Conservation (phyloP, 1,140 invertebrate species). For the Panonychus citri region DNA sequence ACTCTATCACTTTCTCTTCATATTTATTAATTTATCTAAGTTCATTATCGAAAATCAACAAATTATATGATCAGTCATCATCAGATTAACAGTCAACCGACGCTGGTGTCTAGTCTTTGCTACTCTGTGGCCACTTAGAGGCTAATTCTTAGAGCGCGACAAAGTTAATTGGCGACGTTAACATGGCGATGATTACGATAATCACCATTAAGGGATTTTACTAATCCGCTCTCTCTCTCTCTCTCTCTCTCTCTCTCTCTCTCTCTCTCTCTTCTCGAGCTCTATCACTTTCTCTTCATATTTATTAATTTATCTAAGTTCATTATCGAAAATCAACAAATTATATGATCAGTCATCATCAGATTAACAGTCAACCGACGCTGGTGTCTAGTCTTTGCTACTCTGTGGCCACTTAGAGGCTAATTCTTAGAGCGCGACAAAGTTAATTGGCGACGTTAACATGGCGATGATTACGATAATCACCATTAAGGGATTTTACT, state of each 20-base stretch:
- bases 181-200: background rate
- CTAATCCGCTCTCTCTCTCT: background rate
- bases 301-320: background rate
- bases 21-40: background rate
- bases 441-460: background rate
- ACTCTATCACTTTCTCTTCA: background rate
- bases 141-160: background rate
- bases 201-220: background rate
- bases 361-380: background rate
- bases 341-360: no score
- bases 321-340: no score
- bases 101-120: background rate
- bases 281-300: background rate
- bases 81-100: no score
- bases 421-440: background rate
- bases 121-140: background rate
- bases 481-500: background rate
- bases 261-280: background rate
- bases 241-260: conserved; percentile 1
- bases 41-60: no score
- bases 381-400: background rate
- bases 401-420: background rate
- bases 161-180: background rate
- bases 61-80: no score
- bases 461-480: background rate